Conservation (phyloP, 2,888 invertebrate genomes). For the Lottia scabra region DNA sequence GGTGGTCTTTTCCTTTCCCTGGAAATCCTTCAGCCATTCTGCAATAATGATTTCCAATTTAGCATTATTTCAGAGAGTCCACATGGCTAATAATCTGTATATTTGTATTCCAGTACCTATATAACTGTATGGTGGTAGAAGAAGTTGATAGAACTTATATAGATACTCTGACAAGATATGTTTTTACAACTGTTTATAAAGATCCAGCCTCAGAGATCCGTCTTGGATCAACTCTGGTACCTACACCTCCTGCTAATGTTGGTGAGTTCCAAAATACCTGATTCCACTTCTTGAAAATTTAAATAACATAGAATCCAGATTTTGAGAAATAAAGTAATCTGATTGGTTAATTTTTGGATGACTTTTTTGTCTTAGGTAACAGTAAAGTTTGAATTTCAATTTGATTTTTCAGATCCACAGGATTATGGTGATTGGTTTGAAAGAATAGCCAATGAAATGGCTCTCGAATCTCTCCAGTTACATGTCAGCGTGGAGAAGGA, state of each 20-base stretch:
- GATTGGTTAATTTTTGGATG: too few relatives aligned
- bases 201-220: conserved; percentile 47
- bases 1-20: too few relatives aligned
- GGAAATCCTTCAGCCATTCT: too few relatives aligned
- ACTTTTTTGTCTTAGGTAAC: too few relatives aligned
- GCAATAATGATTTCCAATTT: too few relatives aligned
- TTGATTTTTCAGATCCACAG: conserved; percentile 43
- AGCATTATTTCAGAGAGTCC: too few relatives aligned
- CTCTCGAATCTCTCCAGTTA: conserved; percentile 52
- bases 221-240: conserved; percentile 52
- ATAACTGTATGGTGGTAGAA: conserved; percentile 48
- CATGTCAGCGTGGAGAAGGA: conserved; percentile 55
- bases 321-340: too few relatives aligned
- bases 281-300: too few relatives aligned
- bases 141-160: conserved; percentile 57
- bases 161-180: conserved; percentile 43
- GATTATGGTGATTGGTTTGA: conserved; percentile 62
- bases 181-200: conserved; percentile 47
- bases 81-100: too few relatives aligned
- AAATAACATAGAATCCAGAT: too few relatives aligned
- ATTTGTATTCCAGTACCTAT: conserved; percentile 47
- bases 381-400: too few relatives aligned
- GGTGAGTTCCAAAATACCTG: conserved; percentile 53
- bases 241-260: conserved; percentile 60
- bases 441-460: conserved; percentile 48